Base-by-base conservation (phyloP, 35 echinoderm and acorn worm species). In the Heliocidaris erythrogramma region DNA sequence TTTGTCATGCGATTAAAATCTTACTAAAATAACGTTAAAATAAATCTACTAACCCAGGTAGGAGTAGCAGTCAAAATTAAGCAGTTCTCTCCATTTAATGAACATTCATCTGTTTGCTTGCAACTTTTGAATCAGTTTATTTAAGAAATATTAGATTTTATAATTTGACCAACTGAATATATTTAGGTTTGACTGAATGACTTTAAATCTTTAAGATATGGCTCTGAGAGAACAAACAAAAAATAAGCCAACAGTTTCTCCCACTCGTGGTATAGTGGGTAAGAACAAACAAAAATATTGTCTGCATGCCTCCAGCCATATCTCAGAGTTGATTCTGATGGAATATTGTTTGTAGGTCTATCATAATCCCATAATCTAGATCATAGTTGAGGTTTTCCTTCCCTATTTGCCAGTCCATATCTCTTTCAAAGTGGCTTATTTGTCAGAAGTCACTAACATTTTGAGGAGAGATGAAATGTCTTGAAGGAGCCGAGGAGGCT, bases 351-450 rank as follows among this genome's bases (percentile, higher is more conserved):
- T n/a, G 65, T 18, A 78, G 21, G 65, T 78, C 65, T n/a, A 78
- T 78, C 65, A 78, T 78, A 78, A 78, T 78, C 65, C 65, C 65
- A 78, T 78, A 78, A 78, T 78, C 17, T 78, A 78, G 65, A 78
- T 78, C 14, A 18, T 21, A n/a, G 65, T 24, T 78, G 65, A 24
- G 65, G 65, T 78, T 78, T 78, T 78, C 65, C n/a, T 78, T n/a
- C 65, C 7, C 65, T 78, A 78, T 78, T 78, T 78, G 21, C 65
- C 65, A 6, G 27, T 78, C 65, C 65, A 78, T 78, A 78, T 78
- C 65, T 78, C 65, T 78, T 78, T 78, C 14, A 7, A 78, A 78
- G 65, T 78, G 65, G 65, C 18, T 78, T 78, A 78, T 78, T 78
- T 78, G 65, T 78, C 65, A 78, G 65, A 78, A 78, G 65, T 78